Evolutionary conservation across 2,113 vertebrate species (phyloP).

Genomic region (Campylorhamphus procurvoides): DNA sequence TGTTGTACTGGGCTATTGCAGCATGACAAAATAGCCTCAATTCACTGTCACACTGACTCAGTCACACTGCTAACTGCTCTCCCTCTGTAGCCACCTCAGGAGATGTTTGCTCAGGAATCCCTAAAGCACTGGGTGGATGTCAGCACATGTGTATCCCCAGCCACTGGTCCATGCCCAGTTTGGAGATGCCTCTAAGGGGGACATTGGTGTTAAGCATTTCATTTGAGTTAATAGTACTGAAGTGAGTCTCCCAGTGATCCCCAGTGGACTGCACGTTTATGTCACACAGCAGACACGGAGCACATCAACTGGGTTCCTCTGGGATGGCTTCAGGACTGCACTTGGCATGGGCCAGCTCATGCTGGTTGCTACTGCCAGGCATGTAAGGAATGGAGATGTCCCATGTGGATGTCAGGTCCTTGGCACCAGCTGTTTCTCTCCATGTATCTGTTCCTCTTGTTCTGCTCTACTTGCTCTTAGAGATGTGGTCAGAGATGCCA

Average conservation of each 20-base stretch:
- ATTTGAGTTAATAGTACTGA: background rate
- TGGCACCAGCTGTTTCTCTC: rapidly evolving
- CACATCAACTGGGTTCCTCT: background rate
- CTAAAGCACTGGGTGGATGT: background rate
- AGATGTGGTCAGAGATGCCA: background rate
- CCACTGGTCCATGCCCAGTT: background rate
- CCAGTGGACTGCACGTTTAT: background rate
- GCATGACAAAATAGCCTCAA: background rate
- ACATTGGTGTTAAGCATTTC: background rate
- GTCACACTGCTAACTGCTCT: background rate
- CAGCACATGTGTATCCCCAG: background rate
- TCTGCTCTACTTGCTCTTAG: background rate
- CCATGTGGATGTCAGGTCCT: background rate
- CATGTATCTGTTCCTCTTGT: background rate
- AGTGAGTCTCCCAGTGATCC: background rate
- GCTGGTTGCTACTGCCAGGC: background rate
- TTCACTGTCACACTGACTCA: background rate
- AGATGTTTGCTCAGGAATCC: background rate
- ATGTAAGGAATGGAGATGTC: background rate
- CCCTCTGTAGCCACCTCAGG: background rate
- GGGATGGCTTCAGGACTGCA: background rate
- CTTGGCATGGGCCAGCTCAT: rapidly evolving
- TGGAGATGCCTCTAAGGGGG: background rate
- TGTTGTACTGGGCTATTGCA: background rate
- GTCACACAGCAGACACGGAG: background rate